Evolutionary conservation across 2,113 vertebrate species (phyloP).

Genomic region (Phyllopteryx taeniolatus): DNA sequence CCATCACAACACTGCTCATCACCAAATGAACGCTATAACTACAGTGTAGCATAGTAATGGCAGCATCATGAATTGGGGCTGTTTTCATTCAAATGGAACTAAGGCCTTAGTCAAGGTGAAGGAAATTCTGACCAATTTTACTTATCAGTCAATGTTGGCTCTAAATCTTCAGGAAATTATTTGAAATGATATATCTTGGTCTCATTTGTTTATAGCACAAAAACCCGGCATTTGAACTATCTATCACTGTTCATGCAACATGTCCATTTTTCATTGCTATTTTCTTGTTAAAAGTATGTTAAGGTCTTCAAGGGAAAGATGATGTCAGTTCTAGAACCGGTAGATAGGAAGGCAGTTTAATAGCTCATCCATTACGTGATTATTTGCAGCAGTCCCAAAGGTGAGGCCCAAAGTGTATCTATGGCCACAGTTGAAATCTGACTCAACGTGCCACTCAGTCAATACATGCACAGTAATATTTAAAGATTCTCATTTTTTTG

Average conservation of each 20-base stretch:
- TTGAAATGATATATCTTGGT: neutral
- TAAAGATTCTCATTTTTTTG: neutral
- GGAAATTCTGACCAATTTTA: too few relatives aligned
- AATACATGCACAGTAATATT: conserved; percentile 28
- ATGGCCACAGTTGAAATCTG: conserved; percentile 10
- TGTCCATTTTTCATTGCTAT: neutral
- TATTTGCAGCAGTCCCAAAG: conserved; percentile 28
- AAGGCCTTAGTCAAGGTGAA: too few relatives aligned
- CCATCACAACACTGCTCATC: too few relatives aligned
- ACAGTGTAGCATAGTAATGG: too few relatives aligned
- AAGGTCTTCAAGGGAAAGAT: neutral
- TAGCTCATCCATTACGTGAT: conserved; percentile 43
- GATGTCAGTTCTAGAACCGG: neutral
- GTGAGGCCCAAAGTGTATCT: conserved; percentile 11
- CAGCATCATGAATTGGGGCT: too few relatives aligned
- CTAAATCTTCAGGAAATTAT: neutral
- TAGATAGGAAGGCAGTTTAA: conserved; percentile 24
- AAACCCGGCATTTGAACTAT: neutral
- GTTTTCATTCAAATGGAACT: too few relatives aligned
- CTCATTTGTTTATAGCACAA: neutral
- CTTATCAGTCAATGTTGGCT: too few relatives aligned
- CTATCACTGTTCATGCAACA: neutral
- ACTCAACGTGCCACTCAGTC: conserved; percentile 21
- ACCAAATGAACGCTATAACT: too few relatives aligned
- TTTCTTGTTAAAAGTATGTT: neutral